These are phyloP conservation scores for Aldrovandia affinis DNA, from an alignment of 2,797 vertebrate species.

Conservation along the genomic window DNA sequence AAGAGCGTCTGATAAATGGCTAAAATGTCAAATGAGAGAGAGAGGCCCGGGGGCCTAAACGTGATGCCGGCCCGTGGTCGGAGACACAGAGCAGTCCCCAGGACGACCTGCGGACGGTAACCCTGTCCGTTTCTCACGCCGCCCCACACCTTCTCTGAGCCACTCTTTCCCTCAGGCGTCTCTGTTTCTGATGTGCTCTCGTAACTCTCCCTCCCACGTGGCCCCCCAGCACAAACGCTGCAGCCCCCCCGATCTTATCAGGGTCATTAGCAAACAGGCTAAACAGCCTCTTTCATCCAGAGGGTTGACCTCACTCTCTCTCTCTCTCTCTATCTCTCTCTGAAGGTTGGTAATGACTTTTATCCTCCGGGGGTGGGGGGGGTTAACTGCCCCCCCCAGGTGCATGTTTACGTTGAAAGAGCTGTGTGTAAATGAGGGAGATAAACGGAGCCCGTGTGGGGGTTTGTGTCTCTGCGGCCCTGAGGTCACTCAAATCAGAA, in stretches of 20 bases:
- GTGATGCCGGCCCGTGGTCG: too few species aligned
- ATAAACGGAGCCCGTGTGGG: neutral
- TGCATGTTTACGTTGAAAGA: slow-evolving; percentile 15
- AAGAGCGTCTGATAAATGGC: too few species aligned
- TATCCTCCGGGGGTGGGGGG: slow-evolving; percentile 24
- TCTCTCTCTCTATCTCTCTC: neutral
- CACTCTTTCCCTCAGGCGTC: neutral
- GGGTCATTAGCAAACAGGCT: slow-evolving; percentile 23
- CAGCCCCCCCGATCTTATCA: slow-evolving; percentile 29
- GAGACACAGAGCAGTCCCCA: too few species aligned
- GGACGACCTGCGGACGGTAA: neutral
- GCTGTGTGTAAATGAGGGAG: neutral
- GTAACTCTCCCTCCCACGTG: neutral
- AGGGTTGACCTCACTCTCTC: neutral
- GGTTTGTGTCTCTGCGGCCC: too few species aligned
- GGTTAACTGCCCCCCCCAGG: too few species aligned
- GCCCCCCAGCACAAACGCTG: slow-evolving; percentile 1
- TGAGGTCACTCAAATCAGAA: neutral
- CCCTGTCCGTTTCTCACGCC: too few species aligned
- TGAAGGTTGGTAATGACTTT: slow-evolving; percentile 1
- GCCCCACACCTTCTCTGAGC: neutral
- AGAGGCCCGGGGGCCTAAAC: too few species aligned
- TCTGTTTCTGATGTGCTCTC: neutral
- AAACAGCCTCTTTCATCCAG: neutral
- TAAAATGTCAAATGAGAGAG: too few species aligned